Percentiles rank a stretch among this genome's conserved stretches.
These are phyloP conservation scores for Trachymyrmex cornetzi DNA, from an alignment of 1,140 invertebrate genomes.

Conservation along the genomic window DNA sequence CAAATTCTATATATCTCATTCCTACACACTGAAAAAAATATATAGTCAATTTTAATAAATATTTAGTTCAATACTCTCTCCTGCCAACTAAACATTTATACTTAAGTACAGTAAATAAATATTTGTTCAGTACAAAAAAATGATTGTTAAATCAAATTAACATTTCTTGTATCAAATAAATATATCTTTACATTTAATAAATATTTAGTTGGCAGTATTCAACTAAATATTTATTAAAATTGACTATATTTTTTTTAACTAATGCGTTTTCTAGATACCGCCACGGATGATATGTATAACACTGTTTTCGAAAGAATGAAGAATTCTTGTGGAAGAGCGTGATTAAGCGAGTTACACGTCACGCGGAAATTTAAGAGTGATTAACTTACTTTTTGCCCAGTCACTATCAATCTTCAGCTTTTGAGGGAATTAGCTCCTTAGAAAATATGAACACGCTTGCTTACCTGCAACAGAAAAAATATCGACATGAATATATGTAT, in stretches of 20 bases:
- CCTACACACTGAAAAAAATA: background rate
- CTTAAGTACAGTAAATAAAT: no score
- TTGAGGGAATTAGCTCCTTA: background rate
- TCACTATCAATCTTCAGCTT: constrained; percentile 7
- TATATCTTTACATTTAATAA: no score
- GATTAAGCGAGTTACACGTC: constrained; percentile 29
- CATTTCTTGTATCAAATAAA: no score
- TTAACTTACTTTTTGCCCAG: constrained; percentile 39
- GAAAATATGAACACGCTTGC: constrained; percentile 24
- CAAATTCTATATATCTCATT: background rate
- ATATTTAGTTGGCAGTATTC: no score
- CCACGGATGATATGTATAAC: background rate
- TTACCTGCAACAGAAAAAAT: constrained; percentile 52
- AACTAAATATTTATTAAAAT: no score
- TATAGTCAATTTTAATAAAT: no score
- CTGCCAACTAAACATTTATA: no score
- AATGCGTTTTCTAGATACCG: background rate
- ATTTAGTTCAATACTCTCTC: no score
- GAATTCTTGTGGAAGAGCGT: background rate
- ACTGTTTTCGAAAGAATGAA: background rate
- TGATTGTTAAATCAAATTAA: no score
- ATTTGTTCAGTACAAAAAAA: no score
- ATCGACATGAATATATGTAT: background rate
- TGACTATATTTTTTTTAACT: no score
- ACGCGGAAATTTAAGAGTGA: background rate